Base-by-base conservation (phyloP, 2,888 invertebrate genomes). In the Melikaiella ostensackeni region DNA sequence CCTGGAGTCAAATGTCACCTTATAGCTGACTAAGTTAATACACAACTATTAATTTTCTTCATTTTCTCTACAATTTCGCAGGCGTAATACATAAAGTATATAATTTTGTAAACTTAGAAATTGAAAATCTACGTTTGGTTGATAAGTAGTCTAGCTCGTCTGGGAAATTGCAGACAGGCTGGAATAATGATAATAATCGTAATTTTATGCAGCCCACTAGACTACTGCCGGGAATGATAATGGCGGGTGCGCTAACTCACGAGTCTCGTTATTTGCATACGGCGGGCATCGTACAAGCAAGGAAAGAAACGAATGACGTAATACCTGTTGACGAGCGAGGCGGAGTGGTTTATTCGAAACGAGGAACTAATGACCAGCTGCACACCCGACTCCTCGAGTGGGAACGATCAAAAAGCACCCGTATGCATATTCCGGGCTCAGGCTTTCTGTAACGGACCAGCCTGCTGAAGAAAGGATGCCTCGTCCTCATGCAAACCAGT, bases 231-330 rank as follows among this genome's bases (percentile, higher is more conserved):
- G 50, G 50, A 70, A 70, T 46, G 70, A 70, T 70, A 70, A 70
- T 70, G 50, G 70, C 50, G 30, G 50, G 70, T 70, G n/a, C 70
- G 50, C 70, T 70, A 70, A 70, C 70, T 70, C 30, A 70, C 70
- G 50, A 50, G 70, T 11, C 70, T 70, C 70, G 30, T 70, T 50
- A 70, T 70, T 70, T 50, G 50, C 70, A 70, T 70, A 30, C 27
- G 70, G 50, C 30, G 30, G 46, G 50, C 46, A 50, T 50, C 70
- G 70, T 70, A 50, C 46, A 70, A 70, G 27, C 46, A 64, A 42
- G n/a, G 27, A 70, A 70, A 70, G 50, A 70, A 70, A 70, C 50
- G 70, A 70, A 50, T 70, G 70, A 70, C 50, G 70, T 70, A 70
- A 70, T 50, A 70, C 70, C 70, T 70, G 70, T 70, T 50, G 70